Percentiles rank a stretch among this genome's conserved stretches.
These are phyloP conservation scores for Caenorhabditis sulstoni DNA, from an alignment of 2,888 invertebrate species.

Conservation along the genomic window DNA sequence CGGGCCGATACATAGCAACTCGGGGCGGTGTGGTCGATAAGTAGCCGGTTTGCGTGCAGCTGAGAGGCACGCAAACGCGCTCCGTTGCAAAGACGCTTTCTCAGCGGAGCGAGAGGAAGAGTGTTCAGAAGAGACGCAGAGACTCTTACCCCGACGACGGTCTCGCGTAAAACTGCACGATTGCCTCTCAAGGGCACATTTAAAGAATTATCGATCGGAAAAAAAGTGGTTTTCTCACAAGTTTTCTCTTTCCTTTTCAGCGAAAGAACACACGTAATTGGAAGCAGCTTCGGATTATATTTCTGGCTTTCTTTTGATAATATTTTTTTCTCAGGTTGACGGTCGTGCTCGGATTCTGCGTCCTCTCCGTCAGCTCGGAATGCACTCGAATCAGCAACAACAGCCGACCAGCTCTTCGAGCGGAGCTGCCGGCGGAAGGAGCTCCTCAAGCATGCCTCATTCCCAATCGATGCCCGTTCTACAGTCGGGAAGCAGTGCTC, in stretches of 20 bases:
- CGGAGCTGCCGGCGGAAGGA: background rate
- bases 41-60: too few species aligned
- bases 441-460: slow-evolving; percentile 29
- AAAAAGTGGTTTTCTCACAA: too few species aligned
- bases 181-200: too few species aligned
- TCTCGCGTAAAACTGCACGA: too few species aligned
- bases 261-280: too few species aligned
- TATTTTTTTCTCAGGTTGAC: slow-evolving; percentile 25
- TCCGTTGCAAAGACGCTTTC: slow-evolving; percentile 12
- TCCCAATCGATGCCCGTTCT: slow-evolving; percentile 51
- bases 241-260: too few species aligned
- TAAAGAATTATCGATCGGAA: too few species aligned
- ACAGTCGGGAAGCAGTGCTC: background rate
- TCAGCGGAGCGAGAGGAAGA: slow-evolving; percentile 1
- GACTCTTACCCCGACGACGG: slow-evolving; percentile 21
- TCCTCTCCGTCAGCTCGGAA: slow-evolving; percentile 27
- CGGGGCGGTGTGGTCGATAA: too few species aligned
- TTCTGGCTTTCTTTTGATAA: background rate
- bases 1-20: too few species aligned
- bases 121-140: background rate
- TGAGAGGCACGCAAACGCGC: slow-evolving; percentile 12
- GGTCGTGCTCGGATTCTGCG: slow-evolving; percentile 52
- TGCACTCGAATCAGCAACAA: slow-evolving; percentile 23
- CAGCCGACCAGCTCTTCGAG: slow-evolving; percentile 25
- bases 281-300: background rate